These are phyloP conservation scores for Sparus aurata DNA, from an alignment of 2,797 vertebrate genomes.

Conservation along the genomic window DNA sequence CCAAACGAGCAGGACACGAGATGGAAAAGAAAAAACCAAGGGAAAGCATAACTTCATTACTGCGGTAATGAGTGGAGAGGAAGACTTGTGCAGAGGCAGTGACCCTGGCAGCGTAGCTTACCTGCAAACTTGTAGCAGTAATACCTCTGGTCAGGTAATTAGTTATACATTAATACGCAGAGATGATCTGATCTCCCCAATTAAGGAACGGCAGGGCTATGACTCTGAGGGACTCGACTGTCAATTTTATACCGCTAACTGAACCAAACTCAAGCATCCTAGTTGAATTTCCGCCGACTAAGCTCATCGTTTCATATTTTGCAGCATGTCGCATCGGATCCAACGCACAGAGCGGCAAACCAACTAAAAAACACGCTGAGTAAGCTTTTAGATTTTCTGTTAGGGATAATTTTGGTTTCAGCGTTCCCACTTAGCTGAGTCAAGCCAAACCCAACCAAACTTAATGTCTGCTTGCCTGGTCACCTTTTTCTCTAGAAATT, in stretches of 20 bases:
- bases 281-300: constrained; percentile 3
- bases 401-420: background rate
- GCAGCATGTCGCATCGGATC: background rate
- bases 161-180: constrained; percentile 83
- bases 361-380: background rate
- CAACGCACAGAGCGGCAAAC: background rate
- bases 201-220: constrained; percentile 63
- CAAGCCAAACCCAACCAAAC: constrained; percentile 20
- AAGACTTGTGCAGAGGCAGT: constrained; percentile 72
- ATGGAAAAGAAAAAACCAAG: constrained; percentile 19
- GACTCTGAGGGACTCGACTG: constrained; percentile 63
- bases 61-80: constrained; percentile 76
- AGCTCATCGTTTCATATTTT: background rate
- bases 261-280: constrained; percentile 7
- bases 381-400: background rate
- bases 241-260: constrained; percentile 25
- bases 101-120: constrained; percentile 75
- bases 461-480: constrained; percentile 25
- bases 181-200: constrained; percentile 81
- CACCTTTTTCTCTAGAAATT: constrained; percentile 35
- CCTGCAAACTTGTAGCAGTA: constrained; percentile 81
- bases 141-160: constrained; percentile 85
- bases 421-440: constrained; percentile 25
- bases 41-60: constrained; percentile 79
- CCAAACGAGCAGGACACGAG: constrained; percentile 55